Percentiles rank a stretch among this genome's conserved stretches.
phyloP scores from a whole-genome alignment of 2,888 invertebrate genomes.

The Brachyopa scutellaris region DNA sequence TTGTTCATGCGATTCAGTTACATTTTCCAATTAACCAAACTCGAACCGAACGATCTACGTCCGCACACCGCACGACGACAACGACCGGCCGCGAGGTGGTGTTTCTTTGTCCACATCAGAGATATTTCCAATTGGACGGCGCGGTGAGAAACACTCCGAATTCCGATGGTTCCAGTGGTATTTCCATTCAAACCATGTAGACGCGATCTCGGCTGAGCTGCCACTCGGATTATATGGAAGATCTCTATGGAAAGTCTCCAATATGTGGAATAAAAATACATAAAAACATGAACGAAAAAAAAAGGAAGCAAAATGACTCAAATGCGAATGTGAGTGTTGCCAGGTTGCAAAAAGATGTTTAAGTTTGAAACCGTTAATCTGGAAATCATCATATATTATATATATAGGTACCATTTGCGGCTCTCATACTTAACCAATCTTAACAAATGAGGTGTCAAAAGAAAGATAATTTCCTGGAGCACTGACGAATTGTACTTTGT shows the following conservation, averaged over 20 bases:
- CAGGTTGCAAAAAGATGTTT: too few species aligned
- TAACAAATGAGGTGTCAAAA: too few species aligned
- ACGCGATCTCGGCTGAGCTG: background rate
- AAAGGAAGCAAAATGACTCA: too few species aligned
- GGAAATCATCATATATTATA: too few species aligned
- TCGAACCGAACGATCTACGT: slow-evolving; percentile 24
- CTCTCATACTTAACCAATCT: too few species aligned
- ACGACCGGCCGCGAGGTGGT: background rate
- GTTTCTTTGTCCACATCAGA: slow-evolving; percentile 42
- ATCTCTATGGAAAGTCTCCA: background rate
- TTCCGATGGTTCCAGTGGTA: slow-evolving; percentile 50
- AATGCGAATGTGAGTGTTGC: too few species aligned
- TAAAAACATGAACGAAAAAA: too few species aligned
- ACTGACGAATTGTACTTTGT: too few species aligned
- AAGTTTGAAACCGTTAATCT: too few species aligned
- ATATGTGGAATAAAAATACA: too few species aligned
- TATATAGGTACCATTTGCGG: too few species aligned
- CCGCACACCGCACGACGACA: background rate
- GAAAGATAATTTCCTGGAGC: too few species aligned
- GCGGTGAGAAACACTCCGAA: slow-evolving; percentile 22
- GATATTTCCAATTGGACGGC: slow-evolving; percentile 29
- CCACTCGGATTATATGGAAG: background rate
- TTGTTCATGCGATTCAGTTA: slow-evolving; percentile 49
- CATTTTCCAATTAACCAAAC: slow-evolving; percentile 53
- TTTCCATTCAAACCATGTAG: slow-evolving; percentile 23